phyloP scores from a whole-genome alignment of 2,888 invertebrate species.

The Torymus aiolomorphi region DNA sequence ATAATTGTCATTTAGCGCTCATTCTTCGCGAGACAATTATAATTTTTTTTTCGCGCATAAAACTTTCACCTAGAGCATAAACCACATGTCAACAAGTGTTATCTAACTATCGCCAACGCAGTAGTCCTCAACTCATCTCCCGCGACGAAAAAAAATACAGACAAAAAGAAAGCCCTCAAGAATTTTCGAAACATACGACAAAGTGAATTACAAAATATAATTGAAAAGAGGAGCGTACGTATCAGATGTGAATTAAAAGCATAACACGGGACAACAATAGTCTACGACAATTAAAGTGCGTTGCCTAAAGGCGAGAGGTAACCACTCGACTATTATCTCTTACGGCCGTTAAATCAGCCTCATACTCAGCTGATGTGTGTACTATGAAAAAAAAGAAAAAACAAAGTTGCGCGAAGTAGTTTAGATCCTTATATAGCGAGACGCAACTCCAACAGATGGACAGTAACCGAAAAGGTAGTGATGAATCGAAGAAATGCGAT shows the following conservation, averaged over 20 bases:
- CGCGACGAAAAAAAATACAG: background rate
- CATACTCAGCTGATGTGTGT: background rate
- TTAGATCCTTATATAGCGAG: no score
- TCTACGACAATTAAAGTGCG: constrained; percentile 31
- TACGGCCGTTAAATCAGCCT: constrained; percentile 1
- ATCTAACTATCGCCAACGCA: constrained; percentile 19
- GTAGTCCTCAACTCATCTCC: background rate
- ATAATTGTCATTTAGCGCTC: constrained; percentile 10
- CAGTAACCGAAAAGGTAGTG: background rate
- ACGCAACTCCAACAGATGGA: no score
- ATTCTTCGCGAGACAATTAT: constrained; percentile 16
- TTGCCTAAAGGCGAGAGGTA: constrained; percentile 14
- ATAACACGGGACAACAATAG: constrained; percentile 1
- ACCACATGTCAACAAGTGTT: background rate
- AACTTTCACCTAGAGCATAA: constrained; percentile 42
- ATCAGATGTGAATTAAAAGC: no score
- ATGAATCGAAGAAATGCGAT: background rate
- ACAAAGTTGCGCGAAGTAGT: no score
- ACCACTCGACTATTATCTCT: constrained; percentile 6
- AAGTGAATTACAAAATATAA: constrained; percentile 19
- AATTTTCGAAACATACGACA: constrained; percentile 18
- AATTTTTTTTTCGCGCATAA: constrained; percentile 19
- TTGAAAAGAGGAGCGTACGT: no score
- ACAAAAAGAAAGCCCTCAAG: background rate
- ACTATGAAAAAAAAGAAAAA: no score